Percentiles rank a stretch among this genome's conserved stretches.
These are phyloP conservation scores for Drosophila aldrichi DNA, from an alignment of 2,888 invertebrate genomes.

Conservation along the genomic window DNA sequence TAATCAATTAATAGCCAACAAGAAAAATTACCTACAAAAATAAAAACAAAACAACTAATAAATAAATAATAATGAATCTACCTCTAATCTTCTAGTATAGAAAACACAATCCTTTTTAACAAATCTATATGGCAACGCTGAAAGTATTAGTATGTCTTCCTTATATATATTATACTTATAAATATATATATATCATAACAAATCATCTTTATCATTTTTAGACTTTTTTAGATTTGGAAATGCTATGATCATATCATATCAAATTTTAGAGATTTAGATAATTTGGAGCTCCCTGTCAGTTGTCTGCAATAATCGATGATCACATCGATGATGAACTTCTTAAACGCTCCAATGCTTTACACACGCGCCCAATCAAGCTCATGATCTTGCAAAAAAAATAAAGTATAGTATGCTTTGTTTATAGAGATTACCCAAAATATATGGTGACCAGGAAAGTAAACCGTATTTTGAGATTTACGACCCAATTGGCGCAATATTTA, in stretches of 20 bases:
- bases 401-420: conserved; percentile 14
- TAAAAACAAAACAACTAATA: too few relatives aligned
- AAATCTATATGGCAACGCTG: background rate
- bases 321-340: conserved; percentile 10
- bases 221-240: background rate
- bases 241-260: background rate
- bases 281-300: background rate
- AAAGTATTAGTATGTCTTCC: background rate
- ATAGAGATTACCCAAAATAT: conserved; percentile 39
- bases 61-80: too few relatives aligned
- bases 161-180: too few relatives aligned
- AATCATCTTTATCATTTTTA: background rate
- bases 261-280: background rate
- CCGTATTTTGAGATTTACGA: conserved; percentile 35
- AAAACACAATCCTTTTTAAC: too few relatives aligned
- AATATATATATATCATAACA: too few relatives aligned
- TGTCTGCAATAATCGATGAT: conserved; percentile 4
- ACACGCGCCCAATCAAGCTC: conserved; percentile 12
- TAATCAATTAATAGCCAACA: too few relatives aligned
- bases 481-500: conserved; percentile 34
- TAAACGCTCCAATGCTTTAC: conserved; percentile 16
- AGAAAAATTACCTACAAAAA: too few relatives aligned
- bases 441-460: conserved; percentile 27
- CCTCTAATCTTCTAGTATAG: too few relatives aligned
- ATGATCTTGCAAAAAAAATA: conserved; percentile 19